Base-by-base conservation (phyloP, 2,797 vertebrate species). In the Betta splendens region DNA sequence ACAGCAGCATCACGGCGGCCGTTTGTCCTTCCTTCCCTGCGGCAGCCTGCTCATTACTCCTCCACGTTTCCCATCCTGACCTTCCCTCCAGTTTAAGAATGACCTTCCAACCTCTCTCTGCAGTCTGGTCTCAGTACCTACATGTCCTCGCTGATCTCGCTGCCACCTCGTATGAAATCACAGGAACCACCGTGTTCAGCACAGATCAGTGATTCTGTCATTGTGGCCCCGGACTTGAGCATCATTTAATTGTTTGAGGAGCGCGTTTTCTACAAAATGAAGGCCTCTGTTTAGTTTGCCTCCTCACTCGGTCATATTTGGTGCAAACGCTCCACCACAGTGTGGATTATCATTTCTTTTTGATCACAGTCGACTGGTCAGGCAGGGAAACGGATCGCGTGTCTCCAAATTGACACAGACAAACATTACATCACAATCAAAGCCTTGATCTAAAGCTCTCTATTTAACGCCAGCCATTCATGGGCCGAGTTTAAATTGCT, bases 401-500 rank as follows among this genome's bases (percentile, higher is more conserved):
- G 56, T 72, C 72, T 64, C 50, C n/a, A 80, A 80, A 72, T 25
- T 53, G 72, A 84, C 72, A 72, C 22, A 33, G 56, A 67, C 39
- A 72, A 73, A 86, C 59, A 60, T 70, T 62, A 69, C 40, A 17
- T 23, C 4, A 3, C 47, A 71, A 84, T 85, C 78, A 58, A 59
- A 71, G 66, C 44, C 28, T 2, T 53, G 59, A 83, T 84, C 79
- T 82, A 64, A 76, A 81, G 68, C 29, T 33, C 44, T 68, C 28
- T 47, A 54, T 71, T 80, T 82, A 81, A 79, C 61, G 62, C 75
- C 68, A 56, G 38, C 52, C 45, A 52, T 80, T 85, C 78, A 72
- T 72, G 72, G 45, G 65, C 59, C 73, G 77, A 77, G 82, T 80
- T 71, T 60, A 77, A 85, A 81, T 83, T 64, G 69, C 69, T 45